Conservation (phyloP, 1,140 invertebrate genomes). For the Meloidogyne floridensis region DNA sequence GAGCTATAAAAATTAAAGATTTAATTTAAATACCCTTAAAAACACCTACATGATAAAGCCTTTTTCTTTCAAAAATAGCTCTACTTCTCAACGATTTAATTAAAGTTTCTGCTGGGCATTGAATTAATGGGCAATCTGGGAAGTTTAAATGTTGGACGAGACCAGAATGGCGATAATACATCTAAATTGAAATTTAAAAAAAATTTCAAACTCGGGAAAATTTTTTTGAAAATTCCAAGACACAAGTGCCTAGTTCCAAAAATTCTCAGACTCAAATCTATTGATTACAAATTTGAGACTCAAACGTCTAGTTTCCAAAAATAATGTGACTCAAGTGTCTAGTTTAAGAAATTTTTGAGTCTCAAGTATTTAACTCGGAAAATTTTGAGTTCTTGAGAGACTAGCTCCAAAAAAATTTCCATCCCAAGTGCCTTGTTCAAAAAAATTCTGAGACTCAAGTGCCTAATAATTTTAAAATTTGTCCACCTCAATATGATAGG, state of each 20-base stretch:
- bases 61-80: constrained; percentile 4
- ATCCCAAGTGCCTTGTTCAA: not conserved
- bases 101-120: not conserved
- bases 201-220: too few relatives aligned
- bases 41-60: not conserved
- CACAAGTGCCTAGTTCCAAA: too few relatives aligned
- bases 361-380: too few relatives aligned
- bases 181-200: not conserved
- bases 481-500: not conserved
- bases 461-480: too few relatives aligned
- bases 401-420: too few relatives aligned
- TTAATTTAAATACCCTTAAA: not conserved
- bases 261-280: too few relatives aligned
- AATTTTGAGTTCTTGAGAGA: too few relatives aligned
- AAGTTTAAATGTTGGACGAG: not conserved
- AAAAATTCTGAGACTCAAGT: not conserved
- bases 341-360: too few relatives aligned
- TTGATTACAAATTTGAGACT: too few relatives aligned
- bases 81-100: not conserved
- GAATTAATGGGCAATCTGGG: not conserved
- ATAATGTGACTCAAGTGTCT: too few relatives aligned
- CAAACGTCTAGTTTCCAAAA: too few relatives aligned
- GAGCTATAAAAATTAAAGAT: not conserved
- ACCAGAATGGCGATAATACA: not conserved
- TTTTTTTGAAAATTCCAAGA: not conserved